These are phyloP conservation scores for Microctenopoma lineatum DNA, from an alignment of 2,797 vertebrate species.

Conservation along the genomic window DNA sequence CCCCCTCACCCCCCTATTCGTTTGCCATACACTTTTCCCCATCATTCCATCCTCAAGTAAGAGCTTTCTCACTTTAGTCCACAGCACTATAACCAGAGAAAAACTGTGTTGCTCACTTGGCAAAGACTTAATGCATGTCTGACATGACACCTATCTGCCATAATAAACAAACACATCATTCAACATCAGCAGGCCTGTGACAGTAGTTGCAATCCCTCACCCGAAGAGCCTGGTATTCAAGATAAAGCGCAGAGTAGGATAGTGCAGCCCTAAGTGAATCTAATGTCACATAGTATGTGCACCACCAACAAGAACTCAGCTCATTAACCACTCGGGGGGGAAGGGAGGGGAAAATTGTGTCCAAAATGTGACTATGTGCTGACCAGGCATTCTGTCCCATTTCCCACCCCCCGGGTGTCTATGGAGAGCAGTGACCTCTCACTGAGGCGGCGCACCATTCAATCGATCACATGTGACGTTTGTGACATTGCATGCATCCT, in stretches of 20 bases:
- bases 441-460: constrained; percentile 49
- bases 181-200: constrained; percentile 69
- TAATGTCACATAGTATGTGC: constrained; percentile 71
- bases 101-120: constrained; percentile 59
- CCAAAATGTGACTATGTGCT: constrained; percentile 78
- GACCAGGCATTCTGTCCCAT: constrained; percentile 72
- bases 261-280: constrained; percentile 60
- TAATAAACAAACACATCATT: constrained; percentile 79
- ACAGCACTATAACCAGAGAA: constrained; percentile 20
- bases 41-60: constrained; percentile 22
- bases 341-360: constrained; percentile 47
- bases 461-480: constrained; percentile 78
- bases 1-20: constrained; percentile 40
- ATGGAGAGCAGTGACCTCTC: constrained; percentile 73
- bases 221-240: constrained; percentile 45
- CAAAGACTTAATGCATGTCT: constrained; percentile 66
- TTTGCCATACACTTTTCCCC: constrained; percentile 31
- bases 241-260: constrained; percentile 43
- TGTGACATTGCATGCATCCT: constrained; percentile 71
- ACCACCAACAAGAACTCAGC: constrained; percentile 71
- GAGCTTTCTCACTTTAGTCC: constrained; percentile 48
- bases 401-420: constrained; percentile 53
- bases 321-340: constrained; percentile 73
- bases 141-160: constrained; percentile 75
- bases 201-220: constrained; percentile 37